phyloP scores from a whole-genome alignment of 2,888 invertebrate species.

The Drosophila kambysellisi region DNA sequence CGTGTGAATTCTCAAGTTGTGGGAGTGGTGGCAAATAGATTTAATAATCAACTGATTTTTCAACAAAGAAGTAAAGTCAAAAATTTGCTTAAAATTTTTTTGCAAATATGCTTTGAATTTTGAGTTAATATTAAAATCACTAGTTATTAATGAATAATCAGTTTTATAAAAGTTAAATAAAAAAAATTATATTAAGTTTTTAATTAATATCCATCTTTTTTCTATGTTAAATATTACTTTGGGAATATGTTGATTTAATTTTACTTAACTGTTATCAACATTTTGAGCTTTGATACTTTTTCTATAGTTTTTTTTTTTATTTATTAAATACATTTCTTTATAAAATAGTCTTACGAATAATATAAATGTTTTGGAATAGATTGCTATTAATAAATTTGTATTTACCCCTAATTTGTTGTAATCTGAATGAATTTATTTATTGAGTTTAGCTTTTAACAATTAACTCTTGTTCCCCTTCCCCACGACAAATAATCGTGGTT shows the following conservation, averaged over 20 bases:
- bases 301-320: background rate
- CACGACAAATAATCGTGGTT: background rate
- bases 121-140: background rate
- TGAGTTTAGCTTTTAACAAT: background rate
- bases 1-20: constrained; percentile 36
- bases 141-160: no score
- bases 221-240: background rate
- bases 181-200: background rate
- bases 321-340: background rate
- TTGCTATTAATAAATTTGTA: background rate
- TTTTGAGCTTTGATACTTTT: background rate
- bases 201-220: background rate
- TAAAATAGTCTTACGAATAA: background rate
- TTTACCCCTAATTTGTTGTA: background rate
- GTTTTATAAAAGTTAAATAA: background rate
- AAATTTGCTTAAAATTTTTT: background rate
- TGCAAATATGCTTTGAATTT: background rate
- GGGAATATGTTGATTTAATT: background rate
- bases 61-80: background rate
- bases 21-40: constrained; percentile 9
- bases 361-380: background rate
- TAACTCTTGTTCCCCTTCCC: background rate
- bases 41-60: background rate
- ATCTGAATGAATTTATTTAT: background rate
- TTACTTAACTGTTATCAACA: background rate